A percentile compares a stretch with the other conserved stretches of the same genome.
Conservation (phyloP, 2,113 vertebrate species). For the Colaptes auratus region DNA sequence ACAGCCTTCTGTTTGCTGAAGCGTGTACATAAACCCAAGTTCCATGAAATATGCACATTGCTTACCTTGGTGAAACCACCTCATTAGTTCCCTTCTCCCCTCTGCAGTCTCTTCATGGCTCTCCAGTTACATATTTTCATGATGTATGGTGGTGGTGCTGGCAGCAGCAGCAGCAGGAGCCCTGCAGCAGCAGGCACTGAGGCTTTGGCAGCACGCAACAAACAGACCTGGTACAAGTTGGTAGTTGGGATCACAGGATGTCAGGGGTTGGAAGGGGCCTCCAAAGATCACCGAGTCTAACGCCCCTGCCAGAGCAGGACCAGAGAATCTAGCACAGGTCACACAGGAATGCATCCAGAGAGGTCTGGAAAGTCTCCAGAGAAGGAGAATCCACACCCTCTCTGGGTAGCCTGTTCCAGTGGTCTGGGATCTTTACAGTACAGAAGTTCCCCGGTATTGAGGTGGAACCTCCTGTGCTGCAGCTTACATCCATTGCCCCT, state of each 20-base stretch:
- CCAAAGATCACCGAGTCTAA: no score
- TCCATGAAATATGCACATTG: conserved; percentile 18
- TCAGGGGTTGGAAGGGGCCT: no score
- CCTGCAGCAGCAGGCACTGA: not conserved
- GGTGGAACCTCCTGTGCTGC: no score
- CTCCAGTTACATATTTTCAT: conserved; percentile 26
- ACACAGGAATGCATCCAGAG: no score
- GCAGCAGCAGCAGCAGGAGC: not conserved
- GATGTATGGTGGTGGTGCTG: not conserved
- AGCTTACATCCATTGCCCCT: no score
- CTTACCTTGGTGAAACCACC: conserved; percentile 52
- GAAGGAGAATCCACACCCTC: no score
- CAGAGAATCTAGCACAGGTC: no score
- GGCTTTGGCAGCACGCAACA: not conserved
- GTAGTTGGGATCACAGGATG: not conserved
- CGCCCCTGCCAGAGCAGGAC: no score
- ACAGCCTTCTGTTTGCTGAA: not conserved
- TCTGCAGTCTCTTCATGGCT: not conserved
- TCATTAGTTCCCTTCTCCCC: conserved; percentile 32
- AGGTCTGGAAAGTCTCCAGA: no score
- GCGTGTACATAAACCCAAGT: not conserved
- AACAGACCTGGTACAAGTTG: not conserved
- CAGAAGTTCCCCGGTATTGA: no score
- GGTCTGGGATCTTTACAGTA: no score
- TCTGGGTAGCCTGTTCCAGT: no score